These are phyloP conservation scores for Tenthredo amoena DNA, from an alignment of 2,888 invertebrate genomes.

Conservation along the genomic window DNA sequence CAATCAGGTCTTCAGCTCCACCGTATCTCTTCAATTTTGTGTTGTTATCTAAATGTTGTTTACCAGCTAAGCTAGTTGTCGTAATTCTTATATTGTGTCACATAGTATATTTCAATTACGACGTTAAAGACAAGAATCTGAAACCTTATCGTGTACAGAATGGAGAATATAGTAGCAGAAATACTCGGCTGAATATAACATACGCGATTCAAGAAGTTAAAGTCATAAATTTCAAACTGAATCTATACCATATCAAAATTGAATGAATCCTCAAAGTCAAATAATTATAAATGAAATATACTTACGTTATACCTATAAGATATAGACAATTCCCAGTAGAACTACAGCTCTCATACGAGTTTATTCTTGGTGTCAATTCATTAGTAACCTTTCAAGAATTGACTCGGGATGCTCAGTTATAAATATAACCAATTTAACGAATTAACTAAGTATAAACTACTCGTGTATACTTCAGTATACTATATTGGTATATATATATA, in stretches of 20 bases:
- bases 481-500: neutral
- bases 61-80: neutral
- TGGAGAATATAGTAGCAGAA: neutral
- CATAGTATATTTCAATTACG: neutral
- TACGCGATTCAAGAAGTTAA: neutral
- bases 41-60: neutral
- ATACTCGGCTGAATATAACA: constrained; percentile 23
- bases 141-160: neutral
- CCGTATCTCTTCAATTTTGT: neutral
- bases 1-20: neutral
- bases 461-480: neutral
- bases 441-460: constrained; percentile 7
- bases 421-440: constrained; percentile 2
- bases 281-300: neutral
- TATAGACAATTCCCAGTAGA: neutral
- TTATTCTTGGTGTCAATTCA: constrained; percentile 11
- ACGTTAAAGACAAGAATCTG: neutral
- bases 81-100: neutral
- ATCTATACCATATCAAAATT: constrained; percentile 27
- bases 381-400: neutral
- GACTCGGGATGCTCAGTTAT: constrained; percentile 21
- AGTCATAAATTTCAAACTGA: neutral
- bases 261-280: constrained; percentile 39
- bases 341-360: constrained; percentile 5
- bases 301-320: neutral